A percentile compares a stretch with the other conserved stretches of the same genome.
phyloP scores from a whole-genome alignment of 53 echinoderm and acorn worm species.

The Holothuria scabra region DNA sequence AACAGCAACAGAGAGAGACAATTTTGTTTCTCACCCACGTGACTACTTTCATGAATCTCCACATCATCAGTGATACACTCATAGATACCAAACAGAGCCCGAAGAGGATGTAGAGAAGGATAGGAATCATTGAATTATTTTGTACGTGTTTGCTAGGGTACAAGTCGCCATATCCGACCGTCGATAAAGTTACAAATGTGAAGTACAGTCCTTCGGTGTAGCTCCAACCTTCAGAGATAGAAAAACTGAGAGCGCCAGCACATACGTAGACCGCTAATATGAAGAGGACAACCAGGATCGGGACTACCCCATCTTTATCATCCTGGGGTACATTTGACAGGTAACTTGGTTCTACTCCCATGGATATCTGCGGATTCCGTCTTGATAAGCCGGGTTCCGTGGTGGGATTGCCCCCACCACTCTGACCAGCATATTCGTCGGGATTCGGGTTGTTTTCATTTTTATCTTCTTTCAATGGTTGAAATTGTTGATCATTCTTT shows the following conservation, averaged over 20 bases:
- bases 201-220: slow-evolving; percentile 71
- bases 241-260: slow-evolving; percentile 62
- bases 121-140: slow-evolving; percentile 55
- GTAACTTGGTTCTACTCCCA: neutral
- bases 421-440: neutral
- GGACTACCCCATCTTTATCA: slow-evolving; percentile 53
- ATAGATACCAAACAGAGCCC: slow-evolving; percentile 85
- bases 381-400: neutral
- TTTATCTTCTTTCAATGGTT: neutral
- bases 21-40: neutral
- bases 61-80: slow-evolving; percentile 44
- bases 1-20: too few relatives aligned
- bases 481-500: neutral
- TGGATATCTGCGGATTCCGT: neutral
- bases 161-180: slow-evolving; percentile 83
- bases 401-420: neutral
- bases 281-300: slow-evolving; percentile 58
- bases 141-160: slow-evolving; percentile 66
- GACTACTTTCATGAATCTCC: slow-evolving; percentile 10
- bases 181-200: slow-evolving; percentile 78
- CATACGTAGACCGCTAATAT: slow-evolving; percentile 68
- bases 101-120: slow-evolving; percentile 68
- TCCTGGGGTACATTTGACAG: slow-evolving; percentile 9
- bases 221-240: slow-evolving; percentile 63
- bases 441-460: neutral